Base-by-base conservation (phyloP, 2,797 vertebrate species). In the Emys orbicularis region DNA sequence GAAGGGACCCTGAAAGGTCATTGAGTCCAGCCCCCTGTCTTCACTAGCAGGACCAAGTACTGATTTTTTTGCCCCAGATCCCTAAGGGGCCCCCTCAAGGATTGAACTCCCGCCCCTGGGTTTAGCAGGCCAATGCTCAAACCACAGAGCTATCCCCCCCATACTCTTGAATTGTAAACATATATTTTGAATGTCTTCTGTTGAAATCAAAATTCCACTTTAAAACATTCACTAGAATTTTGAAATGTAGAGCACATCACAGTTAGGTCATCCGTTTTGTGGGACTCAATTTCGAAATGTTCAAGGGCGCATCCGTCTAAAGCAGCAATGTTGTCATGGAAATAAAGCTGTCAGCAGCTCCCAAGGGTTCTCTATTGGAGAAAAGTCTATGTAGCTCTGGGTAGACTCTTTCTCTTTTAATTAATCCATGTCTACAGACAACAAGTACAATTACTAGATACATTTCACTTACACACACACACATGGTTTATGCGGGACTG, bases 211-310 rank as follows among this genome's bases (percentile, higher is more conserved):
- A 91, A 68, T 54, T 3, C 1, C 34, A 54, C 23, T 93, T 90
- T 12, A 84, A 88, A 84, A 84, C 81, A 18, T 37, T 6, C 2
- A 56, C 79, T 88, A 83, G 54, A 91, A 19, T 91, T 92, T 88
- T 74, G 44, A 95, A 61, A 91, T 88, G 9, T 31, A 85, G 21
- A 90, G 7, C 81, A 53, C 59, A 72, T 83, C 0, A 49, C 80
- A 81, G 90, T 76, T 92, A 82, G 82, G 61, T 92, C 86, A 84
- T 88, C 91, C 85, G 1, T 18, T 89, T 25, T 84, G 79, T 94
- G 74, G 65, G 76, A 88, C 92, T 53, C 57, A 94, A 83, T 92
- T 72, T 6, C 18, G 44, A 3, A 52, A 25, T 81, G 92, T 94
- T 3, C 23, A 90, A 80, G 4, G 1, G 3, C 2, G 27, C 87